Base-by-base conservation (phyloP, 1,140 invertebrate species). In the Ectropis grisescens region DNA sequence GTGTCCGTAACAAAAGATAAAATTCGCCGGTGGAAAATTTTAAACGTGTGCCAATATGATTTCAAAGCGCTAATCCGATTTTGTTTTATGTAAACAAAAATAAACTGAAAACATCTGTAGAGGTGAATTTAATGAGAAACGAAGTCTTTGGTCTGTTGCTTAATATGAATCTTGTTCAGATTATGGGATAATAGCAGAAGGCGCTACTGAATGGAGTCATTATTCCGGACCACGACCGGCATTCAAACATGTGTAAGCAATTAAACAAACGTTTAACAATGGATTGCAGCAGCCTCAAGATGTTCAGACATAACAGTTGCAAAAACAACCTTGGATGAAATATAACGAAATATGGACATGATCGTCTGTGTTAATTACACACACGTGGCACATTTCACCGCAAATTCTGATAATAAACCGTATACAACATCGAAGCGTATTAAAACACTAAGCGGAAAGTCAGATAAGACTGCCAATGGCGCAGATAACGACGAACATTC, bases 391-490 rank as follows among this genome's bases (percentile, higher is more conserved):
- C n/a, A n/a, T n/a, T n/a, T n/a, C n/a, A n/a, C n/a, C n/a, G n/a
- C n/a, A n/a, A n/a, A n/a, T n/a, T n/a, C n/a, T n/a, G n/a, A n/a
- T n/a, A n/a, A n/a, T n/a, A n/a, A n/a, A n/a, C n/a, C n/a, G n/a
- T n/a, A n/a, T n/a, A n/a, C n/a, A n/a, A n/a, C n/a, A n/a, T n/a
- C n/a, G n/a, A n/a, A n/a, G n/a, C n/a, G n/a, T 19, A 19, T 19
- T 19, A 19, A 19, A 19, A 19, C 8, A 19, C 16, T 19, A 51
- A 23, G 31, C 47, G 40, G 38, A 50, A 46, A 41, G 37, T 37
- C 27, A 39, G 48, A 59, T 59, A 59, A 55, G 47, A 19, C 33
- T 13, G 15, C 3, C 16, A 48, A 41, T 47, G 43, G 19, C 44
- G 37, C 19, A 40, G 56, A 47, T 55, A 55, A 54, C 19, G 26